Evolutionary conservation across 2,113 vertebrate genomes (phyloP).

Genomic region (Nymphicus hollandicus): DNA sequence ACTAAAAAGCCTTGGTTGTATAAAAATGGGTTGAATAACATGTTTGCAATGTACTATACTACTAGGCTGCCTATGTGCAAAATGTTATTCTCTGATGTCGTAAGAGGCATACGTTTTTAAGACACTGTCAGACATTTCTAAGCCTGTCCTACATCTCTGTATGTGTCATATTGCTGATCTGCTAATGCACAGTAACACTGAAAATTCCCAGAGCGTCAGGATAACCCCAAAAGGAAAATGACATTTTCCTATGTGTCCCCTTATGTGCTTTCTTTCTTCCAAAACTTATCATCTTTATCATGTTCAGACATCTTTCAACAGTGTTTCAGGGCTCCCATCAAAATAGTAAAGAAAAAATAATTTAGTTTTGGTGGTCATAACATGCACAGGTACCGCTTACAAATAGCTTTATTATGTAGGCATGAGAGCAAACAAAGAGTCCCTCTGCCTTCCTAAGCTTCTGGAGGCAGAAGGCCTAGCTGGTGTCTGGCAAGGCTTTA

Average conservation of each 20-base stretch:
- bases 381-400: background rate
- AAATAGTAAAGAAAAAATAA: background rate
- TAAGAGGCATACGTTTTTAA: background rate
- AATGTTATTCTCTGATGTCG: background rate
- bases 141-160: background rate
- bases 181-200: background rate
- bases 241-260: background rate
- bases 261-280: background rate
- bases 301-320: background rate
- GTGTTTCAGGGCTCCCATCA: background rate
- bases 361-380: background rate
- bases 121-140: background rate
- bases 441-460: background rate
- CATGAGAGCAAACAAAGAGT: background rate
- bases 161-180: background rate
- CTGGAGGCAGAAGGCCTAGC: background rate
- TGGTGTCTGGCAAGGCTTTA: background rate
- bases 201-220: background rate
- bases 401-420: background rate
- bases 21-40: background rate
- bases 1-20: background rate
- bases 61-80: background rate
- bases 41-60: background rate
- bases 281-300: background rate
- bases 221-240: background rate